Evolutionary conservation across 2,113 vertebrate species (phyloP).

Genomic region (Philantomba maxwellii): DNA sequence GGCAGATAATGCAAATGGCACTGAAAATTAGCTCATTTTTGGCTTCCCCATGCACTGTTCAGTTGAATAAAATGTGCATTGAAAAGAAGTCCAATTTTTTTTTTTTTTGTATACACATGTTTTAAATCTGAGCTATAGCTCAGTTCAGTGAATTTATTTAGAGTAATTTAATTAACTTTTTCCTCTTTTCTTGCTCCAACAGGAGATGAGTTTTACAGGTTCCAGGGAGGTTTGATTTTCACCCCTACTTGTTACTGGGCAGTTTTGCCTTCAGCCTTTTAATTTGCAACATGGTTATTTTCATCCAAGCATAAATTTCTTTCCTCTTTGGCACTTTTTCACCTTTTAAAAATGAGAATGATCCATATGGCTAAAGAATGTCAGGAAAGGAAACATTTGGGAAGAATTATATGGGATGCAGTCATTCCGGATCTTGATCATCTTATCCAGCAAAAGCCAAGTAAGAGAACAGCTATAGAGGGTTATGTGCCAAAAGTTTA

Average conservation of each 20-base stretch:
- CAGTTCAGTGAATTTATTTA: not conserved
- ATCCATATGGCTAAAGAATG: conserved; percentile 52
- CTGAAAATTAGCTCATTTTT: conserved; percentile 66
- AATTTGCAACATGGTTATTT: not conserved
- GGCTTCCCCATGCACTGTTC: conserved; percentile 12
- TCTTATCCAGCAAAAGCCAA: conserved; percentile 22
- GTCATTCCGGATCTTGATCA: conserved; percentile 42
- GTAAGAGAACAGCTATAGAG: conserved; percentile 27
- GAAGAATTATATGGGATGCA: not conserved
- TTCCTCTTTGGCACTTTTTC: conserved; percentile 51
- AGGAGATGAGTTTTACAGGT: conserved; percentile 5
- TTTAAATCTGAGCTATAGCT: conserved; percentile 51
- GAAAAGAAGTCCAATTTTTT: conserved; percentile 39
- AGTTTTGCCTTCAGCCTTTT: conserved; percentile 31
- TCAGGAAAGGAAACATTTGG: conserved; percentile 61
- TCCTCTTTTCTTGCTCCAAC: not conserved
- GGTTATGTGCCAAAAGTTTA: conserved; percentile 11
- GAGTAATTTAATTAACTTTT: not conserved
- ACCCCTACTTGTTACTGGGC: not conserved
- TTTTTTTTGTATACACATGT: not conserved
- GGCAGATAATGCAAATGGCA: conserved; percentile 54
- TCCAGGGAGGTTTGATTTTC: conserved; percentile 27
- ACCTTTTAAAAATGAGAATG: conserved; percentile 55
- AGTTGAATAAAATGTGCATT: conserved; percentile 34
- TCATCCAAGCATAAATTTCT: conserved; percentile 10